Base-by-base conservation (phyloP, 2,113 vertebrate genomes). In the Charina bottae region DNA sequence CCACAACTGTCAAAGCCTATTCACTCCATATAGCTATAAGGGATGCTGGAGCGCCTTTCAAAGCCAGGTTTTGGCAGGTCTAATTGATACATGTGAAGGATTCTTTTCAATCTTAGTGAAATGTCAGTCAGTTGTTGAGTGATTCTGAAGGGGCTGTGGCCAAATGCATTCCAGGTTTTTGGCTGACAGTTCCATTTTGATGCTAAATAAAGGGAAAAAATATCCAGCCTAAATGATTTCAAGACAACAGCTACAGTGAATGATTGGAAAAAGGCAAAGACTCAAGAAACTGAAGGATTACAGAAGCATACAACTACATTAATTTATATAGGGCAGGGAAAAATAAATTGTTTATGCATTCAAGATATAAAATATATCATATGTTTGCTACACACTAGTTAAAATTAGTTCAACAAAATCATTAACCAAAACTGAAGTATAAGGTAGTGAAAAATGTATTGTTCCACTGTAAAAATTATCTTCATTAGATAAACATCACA, bases 81-180 rank as follows among this genome's bases (percentile, higher is more conserved):
- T 84, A 92, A 84, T 60, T 89, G 88, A 83, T 59, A 87, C 60
- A 1, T 91, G 54, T 9, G 26, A 92, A 93, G 46, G 21, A 88
- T 90, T 93, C 87, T 93, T 93, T 55, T 84, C 87, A 59, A 15
- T 24, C 28, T 53, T 89, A 91, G 12, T 26, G 72, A 89, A 94
- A 92, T 60, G 94, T 53, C 26, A 93, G 42, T 2, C 6, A 89
- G 26, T 9, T 19, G n/a, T 26, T 93, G 83, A 90, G 49, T 87
- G 90, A 87, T 90, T 91, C 60, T 90, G 87, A 85, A 59, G 93
- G 10, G 6, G 53, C 21, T 17, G 87, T 33, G 62, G 3, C 87
- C 28, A 90, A 92, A 55, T 17, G 53, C 4, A 59, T 78, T 49
- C 64, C 33, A 85, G 64, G 24, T 49, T 0, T 24, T 90, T 90